Conservation (phyloP, 2,797 vertebrate species). For the Rhynchonycteris naso region DNA sequence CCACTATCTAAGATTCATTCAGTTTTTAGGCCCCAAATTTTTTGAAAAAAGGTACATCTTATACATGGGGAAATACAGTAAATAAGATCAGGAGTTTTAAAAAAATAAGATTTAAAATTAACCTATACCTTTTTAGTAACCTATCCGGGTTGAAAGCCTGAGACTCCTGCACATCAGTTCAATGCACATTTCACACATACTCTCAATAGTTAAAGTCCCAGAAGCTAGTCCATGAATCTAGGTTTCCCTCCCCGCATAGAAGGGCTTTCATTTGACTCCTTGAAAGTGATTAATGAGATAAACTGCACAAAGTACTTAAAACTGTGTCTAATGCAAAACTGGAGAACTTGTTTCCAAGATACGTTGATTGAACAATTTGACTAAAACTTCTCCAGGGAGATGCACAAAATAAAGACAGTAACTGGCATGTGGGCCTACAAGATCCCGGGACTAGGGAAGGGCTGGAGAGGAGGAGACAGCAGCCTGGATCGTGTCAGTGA, state of each 20-base stretch:
- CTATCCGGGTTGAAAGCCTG: conserved; percentile 16
- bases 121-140: background rate
- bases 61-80: too few relatives aligned
- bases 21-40: too few relatives aligned
- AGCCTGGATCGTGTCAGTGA: background rate
- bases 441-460: background rate
- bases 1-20: too few relatives aligned
- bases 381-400: background rate
- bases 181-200: background rate
- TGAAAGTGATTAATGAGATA: conserved; percentile 21
- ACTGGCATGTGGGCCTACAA: background rate
- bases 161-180: background rate
- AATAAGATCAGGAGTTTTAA: background rate
- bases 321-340: conserved; percentile 26
- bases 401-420: background rate
- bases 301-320: conserved; percentile 19
- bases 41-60: too few relatives aligned
- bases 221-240: background rate
- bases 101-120: conserved; percentile 36
- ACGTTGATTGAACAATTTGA: conserved; percentile 28
- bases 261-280: background rate
- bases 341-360: conserved; percentile 1
- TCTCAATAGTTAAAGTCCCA: conserved; percentile 4
- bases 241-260: background rate
- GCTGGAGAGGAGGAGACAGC: background rate